phyloP scores from a whole-genome alignment of 2,113 vertebrate genomes.

The Cebidichthys violaceus region DNA sequence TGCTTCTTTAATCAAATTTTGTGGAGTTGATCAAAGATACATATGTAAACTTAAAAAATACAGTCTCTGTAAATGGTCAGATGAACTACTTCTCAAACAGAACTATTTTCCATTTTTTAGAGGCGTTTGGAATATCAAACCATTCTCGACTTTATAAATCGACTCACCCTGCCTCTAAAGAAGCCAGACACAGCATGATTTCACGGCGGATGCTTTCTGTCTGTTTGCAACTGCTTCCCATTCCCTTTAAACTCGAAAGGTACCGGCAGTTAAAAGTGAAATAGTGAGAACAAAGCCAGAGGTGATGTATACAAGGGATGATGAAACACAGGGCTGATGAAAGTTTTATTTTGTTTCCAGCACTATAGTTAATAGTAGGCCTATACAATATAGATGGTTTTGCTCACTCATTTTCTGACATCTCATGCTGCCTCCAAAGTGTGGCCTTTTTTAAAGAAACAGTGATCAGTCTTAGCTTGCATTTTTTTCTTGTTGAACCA shows the following conservation, averaged over 20 bases:
- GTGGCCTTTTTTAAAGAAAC: neutral
- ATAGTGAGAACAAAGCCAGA: conserved; percentile 29
- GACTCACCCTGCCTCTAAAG: neutral
- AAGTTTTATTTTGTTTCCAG: conserved; percentile 17
- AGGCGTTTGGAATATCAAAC: conserved; percentile 1
- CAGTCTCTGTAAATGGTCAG: neutral
- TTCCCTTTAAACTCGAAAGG: conserved; percentile 41
- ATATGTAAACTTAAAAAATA: neutral
- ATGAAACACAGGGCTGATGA: conserved; percentile 42
- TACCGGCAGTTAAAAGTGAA: conserved; percentile 15
- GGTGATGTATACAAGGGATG: conserved; percentile 47
- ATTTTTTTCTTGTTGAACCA: conserved; percentile 17
- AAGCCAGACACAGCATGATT: conserved; percentile 36
- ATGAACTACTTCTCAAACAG: neutral
- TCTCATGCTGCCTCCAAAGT: conserved; percentile 7
- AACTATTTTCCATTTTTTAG: neutral
- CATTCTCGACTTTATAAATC: neutral
- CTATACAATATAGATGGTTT: neutral
- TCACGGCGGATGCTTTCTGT: neutral
- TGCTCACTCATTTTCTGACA: neutral
- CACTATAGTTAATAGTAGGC: conserved; percentile 4
- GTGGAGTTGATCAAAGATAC: neutral
- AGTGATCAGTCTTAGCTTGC: neutral
- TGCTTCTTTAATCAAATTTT: conserved; percentile 22
- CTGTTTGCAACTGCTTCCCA: conserved; percentile 24